Evolutionary conservation across 2,888 invertebrate species (phyloP), one percentile per base, ranked within the genome.

Genomic region (Crepidodera aurea): DNA sequence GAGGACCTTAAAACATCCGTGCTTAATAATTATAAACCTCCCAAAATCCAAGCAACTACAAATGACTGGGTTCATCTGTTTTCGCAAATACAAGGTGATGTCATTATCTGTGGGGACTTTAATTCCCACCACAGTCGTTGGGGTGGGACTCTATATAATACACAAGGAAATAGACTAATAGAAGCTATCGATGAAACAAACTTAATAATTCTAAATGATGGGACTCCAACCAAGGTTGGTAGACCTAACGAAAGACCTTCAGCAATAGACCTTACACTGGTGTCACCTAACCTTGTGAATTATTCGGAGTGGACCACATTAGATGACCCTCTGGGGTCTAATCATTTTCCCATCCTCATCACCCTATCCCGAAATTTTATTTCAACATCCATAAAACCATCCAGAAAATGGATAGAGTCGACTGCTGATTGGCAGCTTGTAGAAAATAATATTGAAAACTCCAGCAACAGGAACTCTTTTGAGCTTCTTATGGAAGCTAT

Each of bases 201-300:
- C 37, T 13, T 6, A 16, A 46, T 56, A 7, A 8, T 56, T 19
- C 19, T 56, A 7, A 56, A 46, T 34, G 46, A 56, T 48, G 56
- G 46, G 13, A 32, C 2, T n/a, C 56, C 48, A n/a, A 56, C 56
- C 13, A 32, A 22, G n/a, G 22, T 48, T 12, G 22, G 34, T 13
- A 34, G 34, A 46, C 56, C 55, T 13, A 44, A 13, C 6, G 13
- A 46, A 19, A 16, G 22, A 32, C 46, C 46, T 10, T 25, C 46
- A 25, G 7, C 29, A 29, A 8, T 29, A 29, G 29, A 29, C 10
- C 29, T 29, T 1, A 29, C 29, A 8, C 6, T 29, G 2, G 2
- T 29, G 1, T 8, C 29, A 4, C 29, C 29, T 6, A 29, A 8
- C 8, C 10, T 29, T 2, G 29, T 10, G 10, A 10, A 10, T 2